Evolutionary conservation across 1,140 invertebrate genomes (phyloP), one percentile per base, ranked within the genome.

Genomic region (Lepidotrigona ventralis): DNA sequence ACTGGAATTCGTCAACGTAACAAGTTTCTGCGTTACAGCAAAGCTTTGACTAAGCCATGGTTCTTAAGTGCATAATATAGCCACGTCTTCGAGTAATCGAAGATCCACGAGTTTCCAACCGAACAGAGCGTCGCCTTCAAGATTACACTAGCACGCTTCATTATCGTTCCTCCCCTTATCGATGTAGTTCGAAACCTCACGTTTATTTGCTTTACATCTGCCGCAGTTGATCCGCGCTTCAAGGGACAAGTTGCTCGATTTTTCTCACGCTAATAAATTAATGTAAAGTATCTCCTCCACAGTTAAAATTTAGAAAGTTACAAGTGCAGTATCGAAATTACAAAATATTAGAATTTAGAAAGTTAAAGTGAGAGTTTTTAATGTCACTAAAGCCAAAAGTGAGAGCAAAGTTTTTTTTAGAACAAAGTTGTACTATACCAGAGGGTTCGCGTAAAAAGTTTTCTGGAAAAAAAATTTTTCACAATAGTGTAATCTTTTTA

Each of bases 41-140:
- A 3, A 5, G 26, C 2, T 63, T 80, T 54, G 64, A 64, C 21
- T 39, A 63, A 39, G 5, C 70, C 39, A 80, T 63, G 29, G 15
- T 39, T 53, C 23, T 54, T 15, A 72, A 69, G 26, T 64, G 69
- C 56, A 64, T 72, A 80, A 80, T 71, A 14, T 58, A 23, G 8
- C 39, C 39, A 46, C 39, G 39, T 54, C 53, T 12, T 46, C 14
- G 39, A 71, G 70, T 58, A 80, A 64, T 80, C 79, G n/a, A 46
- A 73, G 58, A 54, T 80, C 51, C 79, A 70, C n/a, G 69, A 54
- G 64, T 80, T 54, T 64, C 58, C 69, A 54, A 64, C 3, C 23
- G 54, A 51, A 26, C 70, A 73, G 64, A 21, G 58, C 79, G 26
- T 79, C 54, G 39, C 8, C 29, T 26, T 33, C 9, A 58, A 79